Conservation (phyloP, 2,888 invertebrate species). For the Andrena flavipes region DNA sequence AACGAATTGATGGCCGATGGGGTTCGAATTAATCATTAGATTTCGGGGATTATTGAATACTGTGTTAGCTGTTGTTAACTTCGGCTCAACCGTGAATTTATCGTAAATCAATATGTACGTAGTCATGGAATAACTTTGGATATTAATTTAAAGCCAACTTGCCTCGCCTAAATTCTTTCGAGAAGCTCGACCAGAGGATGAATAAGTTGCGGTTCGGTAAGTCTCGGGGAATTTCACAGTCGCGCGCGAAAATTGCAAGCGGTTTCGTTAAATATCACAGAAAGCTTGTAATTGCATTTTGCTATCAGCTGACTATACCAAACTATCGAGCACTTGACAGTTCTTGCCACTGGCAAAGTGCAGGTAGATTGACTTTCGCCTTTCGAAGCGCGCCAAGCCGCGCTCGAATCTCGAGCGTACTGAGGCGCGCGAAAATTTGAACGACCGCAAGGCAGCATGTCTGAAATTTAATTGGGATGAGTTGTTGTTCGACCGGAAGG, state of each 20-base stretch:
- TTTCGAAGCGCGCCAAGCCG: background rate
- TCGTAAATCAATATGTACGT: constrained; percentile 66
- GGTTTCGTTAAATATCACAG: constrained; percentile 58
- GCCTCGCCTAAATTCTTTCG: constrained; percentile 36
- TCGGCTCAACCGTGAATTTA: constrained; percentile 37
- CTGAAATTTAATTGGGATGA: background rate
- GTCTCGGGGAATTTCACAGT: constrained; percentile 30
- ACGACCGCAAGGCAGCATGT: background rate
- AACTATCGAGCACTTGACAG: constrained; percentile 68
- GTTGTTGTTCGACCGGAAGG: no score
- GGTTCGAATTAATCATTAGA: background rate
- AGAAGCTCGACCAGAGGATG: constrained; percentile 7
- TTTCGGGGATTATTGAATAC: background rate
- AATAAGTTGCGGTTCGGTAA: background rate
- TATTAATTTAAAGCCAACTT: constrained; percentile 27
- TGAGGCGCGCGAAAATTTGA: constrained; percentile 29
- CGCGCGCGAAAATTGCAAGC: constrained; percentile 38
- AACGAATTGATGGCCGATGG: background rate
- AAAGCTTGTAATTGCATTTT: constrained; percentile 64
- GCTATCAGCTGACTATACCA: constrained; percentile 69
- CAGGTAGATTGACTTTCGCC: constrained; percentile 1
- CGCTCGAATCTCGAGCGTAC: background rate
- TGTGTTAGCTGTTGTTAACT: constrained; percentile 47
- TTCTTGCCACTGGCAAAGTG: constrained; percentile 23
- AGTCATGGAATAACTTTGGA: constrained; percentile 35